A percentile compares a stretch with the other conserved stretches of the same genome.
These are phyloP conservation scores for Antheraea assamensis DNA, from an alignment of 2,888 invertebrate genomes.

Conservation along the genomic window DNA sequence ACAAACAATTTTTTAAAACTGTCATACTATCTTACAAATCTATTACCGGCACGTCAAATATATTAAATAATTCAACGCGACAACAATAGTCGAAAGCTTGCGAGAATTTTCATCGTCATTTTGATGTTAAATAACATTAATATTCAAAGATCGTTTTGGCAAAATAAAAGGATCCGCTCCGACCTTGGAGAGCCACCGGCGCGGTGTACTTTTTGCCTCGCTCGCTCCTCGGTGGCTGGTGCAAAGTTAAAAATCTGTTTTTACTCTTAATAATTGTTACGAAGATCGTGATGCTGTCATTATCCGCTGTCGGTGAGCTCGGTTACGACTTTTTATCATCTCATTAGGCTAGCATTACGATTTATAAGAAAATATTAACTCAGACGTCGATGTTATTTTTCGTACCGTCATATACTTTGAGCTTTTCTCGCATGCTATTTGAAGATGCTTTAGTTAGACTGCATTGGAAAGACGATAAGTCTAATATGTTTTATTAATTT, in stretches of 20 bases:
- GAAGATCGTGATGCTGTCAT: conserved; percentile 24
- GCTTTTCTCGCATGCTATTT: too few species aligned
- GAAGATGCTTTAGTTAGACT: too few species aligned
- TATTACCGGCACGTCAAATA: background rate
- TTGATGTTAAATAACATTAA: background rate
- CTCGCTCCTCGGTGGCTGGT: background rate
- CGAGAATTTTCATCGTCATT: background rate
- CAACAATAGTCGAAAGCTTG: background rate
- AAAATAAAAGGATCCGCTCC: conserved; percentile 15
- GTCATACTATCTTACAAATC: background rate
- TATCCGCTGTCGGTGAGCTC: conserved; percentile 16
- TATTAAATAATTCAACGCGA: background rate
- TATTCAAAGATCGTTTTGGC: conserved; percentile 7
- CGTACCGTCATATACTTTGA: background rate
- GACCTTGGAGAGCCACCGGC: background rate
- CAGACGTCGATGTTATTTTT: background rate
- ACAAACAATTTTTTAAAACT: background rate
- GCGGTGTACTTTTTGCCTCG: background rate
- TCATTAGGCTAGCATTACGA: background rate
- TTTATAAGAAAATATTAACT: conserved; percentile 1
- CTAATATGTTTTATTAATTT: too few species aligned
- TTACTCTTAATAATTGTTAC: conserved; percentile 36
- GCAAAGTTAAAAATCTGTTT: conserved; percentile 24
- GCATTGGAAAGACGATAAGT: too few species aligned
- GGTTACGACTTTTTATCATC: background rate